Base-by-base conservation (phyloP, 1,140 invertebrate genomes). In the Lysiphlebus fabarum region DNA sequence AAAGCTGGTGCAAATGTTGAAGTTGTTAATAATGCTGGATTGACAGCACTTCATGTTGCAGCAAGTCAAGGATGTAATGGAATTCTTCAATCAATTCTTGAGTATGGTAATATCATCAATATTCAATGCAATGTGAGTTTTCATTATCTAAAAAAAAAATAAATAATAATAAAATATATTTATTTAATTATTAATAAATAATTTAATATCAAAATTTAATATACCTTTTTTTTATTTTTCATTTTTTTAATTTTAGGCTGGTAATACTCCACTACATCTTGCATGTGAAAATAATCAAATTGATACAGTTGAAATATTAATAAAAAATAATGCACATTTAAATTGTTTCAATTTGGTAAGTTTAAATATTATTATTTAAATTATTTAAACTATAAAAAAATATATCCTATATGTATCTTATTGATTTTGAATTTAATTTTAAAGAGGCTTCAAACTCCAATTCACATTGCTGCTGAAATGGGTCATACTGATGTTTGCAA, bases 241-340 rank as follows among this genome's bases (percentile, higher is more conserved):
- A 56, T 41, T 14, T 38, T 57, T 42, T 47, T 45, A 49, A 45
- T 82, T 80, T 40, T 73, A 91, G 90, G 83, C 85, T 67, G 89
- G 89, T 1, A 90, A 89, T 62, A 87, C 88, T 12, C 82, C 90
- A 2, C 74, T 92, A n/a, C 90, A 92, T 72, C 76, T 90, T 44
- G 88, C 90, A 17, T 89, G 87, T 51, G 83, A 86, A 56, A 84
- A 84, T 2, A 90, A 91, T 70, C 84, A 88, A 61, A 77, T 82
- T 4, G 85, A 89, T 53, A 86, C 86, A 14, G 87, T 89, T 5
- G 84, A 88, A 73, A 79, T 88, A 60, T 78, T 92, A 37, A 83
- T 91, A 49, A 79, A 84, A 7, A 84, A 85, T 63, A 87, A 86
- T 4, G 86, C 88, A 6, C 84, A 90, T 70, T 75, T 90, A 5